A percentile compares a stretch with the other conserved stretches of the same genome.
Evolutionary conservation across 1,140 invertebrate genomes (phyloP).

Genomic region (Limonius californicus): DNA sequence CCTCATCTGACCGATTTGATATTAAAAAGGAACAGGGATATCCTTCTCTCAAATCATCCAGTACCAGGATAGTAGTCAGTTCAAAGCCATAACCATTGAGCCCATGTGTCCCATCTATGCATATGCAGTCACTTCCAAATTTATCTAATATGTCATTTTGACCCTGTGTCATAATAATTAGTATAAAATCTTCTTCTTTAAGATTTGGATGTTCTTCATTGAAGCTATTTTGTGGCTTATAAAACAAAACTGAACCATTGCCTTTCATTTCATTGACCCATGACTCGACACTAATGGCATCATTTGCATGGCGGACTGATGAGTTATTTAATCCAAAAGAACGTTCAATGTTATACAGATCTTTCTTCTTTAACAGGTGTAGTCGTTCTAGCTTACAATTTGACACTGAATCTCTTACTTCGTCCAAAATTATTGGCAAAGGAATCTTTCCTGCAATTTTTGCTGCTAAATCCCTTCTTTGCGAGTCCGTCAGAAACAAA

Average conservation of each 20-base stretch:
- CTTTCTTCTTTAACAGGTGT: slow-evolving; percentile 14
- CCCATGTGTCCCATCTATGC: slow-evolving; percentile 22
- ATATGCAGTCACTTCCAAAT: background rate
- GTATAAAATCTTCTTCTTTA: slow-evolving; percentile 25
- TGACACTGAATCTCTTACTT: slow-evolving; percentile 4
- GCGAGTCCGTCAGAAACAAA: background rate
- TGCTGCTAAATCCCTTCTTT: background rate
- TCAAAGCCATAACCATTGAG: slow-evolving; percentile 18
- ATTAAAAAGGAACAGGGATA: slow-evolving; percentile 20
- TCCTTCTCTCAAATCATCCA: slow-evolving; percentile 22
- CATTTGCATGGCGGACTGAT: background rate
- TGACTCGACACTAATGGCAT: slow-evolving; percentile 15
- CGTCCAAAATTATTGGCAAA: slow-evolving; percentile 16
- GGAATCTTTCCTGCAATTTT: slow-evolving; percentile 16
- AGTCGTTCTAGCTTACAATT: slow-evolving; percentile 3
- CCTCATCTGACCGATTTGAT: background rate
- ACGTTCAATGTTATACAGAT: slow-evolving; percentile 17
- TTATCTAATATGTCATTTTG: background rate
- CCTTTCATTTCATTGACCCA: slow-evolving; percentile 19
- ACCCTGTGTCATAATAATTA: slow-evolving; percentile 21
- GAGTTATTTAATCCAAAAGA: background rate
- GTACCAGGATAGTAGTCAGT: slow-evolving; percentile 15
- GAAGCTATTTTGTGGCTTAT: slow-evolving; percentile 19
- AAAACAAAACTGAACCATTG: slow-evolving; percentile 21
- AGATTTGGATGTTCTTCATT: slow-evolving; percentile 17